phyloP scores from a whole-genome alignment of 2,797 vertebrate species.

The Neosalanx taihuensis region DNA sequence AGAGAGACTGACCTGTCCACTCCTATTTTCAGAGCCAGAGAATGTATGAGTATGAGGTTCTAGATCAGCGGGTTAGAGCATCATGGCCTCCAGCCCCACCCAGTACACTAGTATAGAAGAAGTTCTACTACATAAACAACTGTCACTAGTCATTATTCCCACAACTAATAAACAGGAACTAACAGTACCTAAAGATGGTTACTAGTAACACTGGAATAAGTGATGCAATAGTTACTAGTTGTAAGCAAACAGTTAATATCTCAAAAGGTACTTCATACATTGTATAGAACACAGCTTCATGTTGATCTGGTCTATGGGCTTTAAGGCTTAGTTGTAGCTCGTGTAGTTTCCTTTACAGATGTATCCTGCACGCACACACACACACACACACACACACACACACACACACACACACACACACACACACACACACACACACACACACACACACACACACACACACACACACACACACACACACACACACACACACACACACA shows the following conservation, averaged over 20 bases:
- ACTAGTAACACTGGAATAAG: too few species aligned
- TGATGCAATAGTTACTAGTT: too few species aligned
- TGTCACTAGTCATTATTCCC: too few species aligned
- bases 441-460: neutral
- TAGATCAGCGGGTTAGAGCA: too few species aligned
- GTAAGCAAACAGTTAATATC: too few species aligned
- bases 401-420: neutral
- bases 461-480: neutral
- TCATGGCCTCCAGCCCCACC: too few species aligned
- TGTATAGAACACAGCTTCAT: too few species aligned
- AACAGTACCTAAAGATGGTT: too few species aligned
- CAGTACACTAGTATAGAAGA: too few species aligned
- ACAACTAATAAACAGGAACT: too few species aligned
- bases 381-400: conserved; percentile 15
- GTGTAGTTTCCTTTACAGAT: neutral
- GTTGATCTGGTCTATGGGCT: neutral
- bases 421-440: neutral
- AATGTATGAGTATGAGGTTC: too few species aligned
- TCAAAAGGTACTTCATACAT: neutral
- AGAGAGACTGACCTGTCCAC: conserved; percentile 25
- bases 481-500: neutral
- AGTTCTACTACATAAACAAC: too few species aligned
- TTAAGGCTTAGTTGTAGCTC: neutral
- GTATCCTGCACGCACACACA: conserved; percentile 12
- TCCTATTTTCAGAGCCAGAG: neutral